Evolutionary conservation across 2,888 invertebrate species (phyloP).

Genomic region (Lampropteryx suffumata): DNA sequence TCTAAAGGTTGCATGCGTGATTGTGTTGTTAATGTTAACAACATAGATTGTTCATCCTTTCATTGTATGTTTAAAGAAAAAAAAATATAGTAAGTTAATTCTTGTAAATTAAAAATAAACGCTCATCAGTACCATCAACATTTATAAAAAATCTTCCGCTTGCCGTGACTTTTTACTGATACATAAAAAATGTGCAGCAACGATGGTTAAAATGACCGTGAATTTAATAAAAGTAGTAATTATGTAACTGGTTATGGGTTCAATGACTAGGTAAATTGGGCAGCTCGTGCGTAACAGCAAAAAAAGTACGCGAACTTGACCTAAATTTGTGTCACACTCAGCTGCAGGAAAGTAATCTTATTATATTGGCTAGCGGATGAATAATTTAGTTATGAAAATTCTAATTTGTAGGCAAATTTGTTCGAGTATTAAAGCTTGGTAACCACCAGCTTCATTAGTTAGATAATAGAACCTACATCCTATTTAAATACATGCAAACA

Average conservation of each 20-base stretch:
- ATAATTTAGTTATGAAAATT: too few relatives aligned
- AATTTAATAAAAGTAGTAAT: constrained; percentile 34
- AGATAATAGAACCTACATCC: too few relatives aligned
- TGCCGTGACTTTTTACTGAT: constrained; percentile 1
- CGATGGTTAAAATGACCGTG: constrained; percentile 36
- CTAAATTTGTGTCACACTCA: constrained; percentile 64
- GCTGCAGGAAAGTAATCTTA: constrained; percentile 51
- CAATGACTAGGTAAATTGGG: constrained; percentile 62
- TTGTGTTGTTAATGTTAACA: neutral
- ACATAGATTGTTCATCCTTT: too few relatives aligned
- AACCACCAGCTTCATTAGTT: too few relatives aligned
- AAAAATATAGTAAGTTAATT: too few relatives aligned
- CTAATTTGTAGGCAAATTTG: too few relatives aligned
- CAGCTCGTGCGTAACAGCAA: constrained; percentile 62
- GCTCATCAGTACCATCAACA: neutral
- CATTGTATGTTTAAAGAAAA: too few relatives aligned
- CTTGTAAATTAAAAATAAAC: too few relatives aligned
- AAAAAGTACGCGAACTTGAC: constrained; percentile 78
- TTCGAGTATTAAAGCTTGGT: too few relatives aligned
- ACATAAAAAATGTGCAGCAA: constrained; percentile 23
- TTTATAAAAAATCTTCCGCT: constrained; percentile 31
- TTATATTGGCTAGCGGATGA: neutral
- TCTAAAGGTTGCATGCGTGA: constrained; percentile 5
- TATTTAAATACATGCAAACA: too few relatives aligned
- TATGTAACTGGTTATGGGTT: constrained; percentile 63